Conservation (phyloP, 2,797 vertebrate species). For the Mus caroli region DNA sequence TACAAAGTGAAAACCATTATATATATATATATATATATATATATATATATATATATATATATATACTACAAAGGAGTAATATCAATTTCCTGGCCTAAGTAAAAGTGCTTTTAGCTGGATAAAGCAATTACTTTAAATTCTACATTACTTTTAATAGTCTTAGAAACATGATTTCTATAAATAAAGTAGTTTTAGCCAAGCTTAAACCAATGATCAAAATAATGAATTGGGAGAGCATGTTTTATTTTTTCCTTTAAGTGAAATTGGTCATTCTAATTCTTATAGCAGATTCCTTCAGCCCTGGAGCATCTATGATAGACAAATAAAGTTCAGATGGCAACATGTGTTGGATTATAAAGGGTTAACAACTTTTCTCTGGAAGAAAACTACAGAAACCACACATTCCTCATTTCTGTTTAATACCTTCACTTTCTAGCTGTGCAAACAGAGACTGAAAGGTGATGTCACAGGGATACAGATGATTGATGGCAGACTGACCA, state of each 20-base stretch:
- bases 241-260: neutral
- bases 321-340: neutral
- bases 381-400: neutral
- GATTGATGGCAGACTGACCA: neutral
- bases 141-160: neutral
- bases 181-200: neutral
- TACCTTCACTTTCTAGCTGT: neutral
- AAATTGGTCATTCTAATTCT: neutral
- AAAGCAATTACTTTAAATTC: constrained; percentile 2
- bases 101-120: neutral
- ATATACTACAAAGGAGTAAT: neutral
- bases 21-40: neutral
- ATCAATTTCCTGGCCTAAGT: neutral
- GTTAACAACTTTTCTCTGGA: neutral
- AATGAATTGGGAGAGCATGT: neutral
- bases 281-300: neutral
- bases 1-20: neutral
- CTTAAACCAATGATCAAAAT: neutral
- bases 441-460: neutral
- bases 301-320: neutral
- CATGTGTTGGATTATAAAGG: neutral
- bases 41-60: neutral
- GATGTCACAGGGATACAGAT: neutral
- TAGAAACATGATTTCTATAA: neutral
- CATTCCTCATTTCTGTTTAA: neutral